Evolutionary conservation across 53 echinoderm and acorn worm genomes (phyloP).

Genomic region (Zoroaster sp.): DNA sequence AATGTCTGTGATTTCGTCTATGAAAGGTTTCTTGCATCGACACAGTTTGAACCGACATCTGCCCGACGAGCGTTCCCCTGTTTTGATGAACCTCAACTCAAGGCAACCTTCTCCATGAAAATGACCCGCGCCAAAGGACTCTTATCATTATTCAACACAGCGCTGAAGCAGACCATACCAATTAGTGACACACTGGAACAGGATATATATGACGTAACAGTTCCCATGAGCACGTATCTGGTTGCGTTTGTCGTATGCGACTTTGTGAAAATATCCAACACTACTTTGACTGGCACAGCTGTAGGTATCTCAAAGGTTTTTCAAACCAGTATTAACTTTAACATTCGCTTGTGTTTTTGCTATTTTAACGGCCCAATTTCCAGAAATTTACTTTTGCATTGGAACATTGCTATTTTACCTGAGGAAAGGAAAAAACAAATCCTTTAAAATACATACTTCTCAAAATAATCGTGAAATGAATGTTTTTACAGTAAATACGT

Average conservation of each 20-base stretch:
- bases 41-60: conserved; percentile 83
- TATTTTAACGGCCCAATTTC: neutral
- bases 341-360: neutral
- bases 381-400: too few relatives aligned
- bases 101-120: conserved; percentile 76
- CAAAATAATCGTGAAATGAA: too few relatives aligned
- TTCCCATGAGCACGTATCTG: conserved; percentile 93
- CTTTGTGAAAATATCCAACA: conserved; percentile 57
- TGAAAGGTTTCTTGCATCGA: conserved; percentile 75
- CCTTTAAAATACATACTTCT: too few relatives aligned
- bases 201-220: conserved; percentile 64
- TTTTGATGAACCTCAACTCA: conserved; percentile 91
- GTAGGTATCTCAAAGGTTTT: too few relatives aligned
- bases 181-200: neutral
- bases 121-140: conserved; percentile 60
- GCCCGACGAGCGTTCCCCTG: conserved; percentile 90
- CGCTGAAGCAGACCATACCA: neutral
- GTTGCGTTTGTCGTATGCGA: conserved; percentile 95
- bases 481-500: too few relatives aligned
- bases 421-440: too few relatives aligned
- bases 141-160: conserved; percentile 79
- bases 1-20: neutral
- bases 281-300: conserved; percentile 58
- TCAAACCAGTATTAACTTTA: too few relatives aligned
- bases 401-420: too few relatives aligned